Evolutionary conservation across 2,113 vertebrate genomes (phyloP).

Genomic region (Apaloderma vittatum): DNA sequence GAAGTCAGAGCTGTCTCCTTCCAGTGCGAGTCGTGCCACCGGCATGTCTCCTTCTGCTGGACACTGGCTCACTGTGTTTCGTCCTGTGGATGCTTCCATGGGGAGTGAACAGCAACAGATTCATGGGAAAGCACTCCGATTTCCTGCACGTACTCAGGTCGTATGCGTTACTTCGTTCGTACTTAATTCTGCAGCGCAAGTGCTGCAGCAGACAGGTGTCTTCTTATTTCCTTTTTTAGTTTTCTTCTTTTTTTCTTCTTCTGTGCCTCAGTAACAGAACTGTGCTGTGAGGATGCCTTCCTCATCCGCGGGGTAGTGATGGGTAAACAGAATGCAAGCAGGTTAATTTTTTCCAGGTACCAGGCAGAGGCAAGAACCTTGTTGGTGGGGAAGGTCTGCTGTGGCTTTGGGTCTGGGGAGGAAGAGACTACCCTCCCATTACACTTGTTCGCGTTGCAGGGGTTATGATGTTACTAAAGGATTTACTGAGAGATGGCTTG

Average conservation of each 20-base stretch:
- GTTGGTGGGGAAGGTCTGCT: background rate
- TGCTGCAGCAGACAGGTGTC: background rate
- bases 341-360: background rate
- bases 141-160: background rate
- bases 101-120: background rate
- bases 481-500: background rate
- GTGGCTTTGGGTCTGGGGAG: background rate
- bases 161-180: background rate
- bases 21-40: rapidly evolving
- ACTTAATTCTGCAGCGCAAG: background rate
- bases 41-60: background rate
- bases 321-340: background rate
- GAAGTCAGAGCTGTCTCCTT: background rate
- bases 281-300: background rate
- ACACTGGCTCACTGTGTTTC: background rate
- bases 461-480: background rate
- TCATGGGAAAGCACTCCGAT: background rate
- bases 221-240: too few relatives aligned
- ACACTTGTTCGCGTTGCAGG: background rate
- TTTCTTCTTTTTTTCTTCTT: background rate
- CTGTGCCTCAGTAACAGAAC: background rate
- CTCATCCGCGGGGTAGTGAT: rapidly evolving
- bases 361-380: background rate
- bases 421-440: background rate
- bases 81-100: rapidly evolving